Evolutionary conservation across 2,797 vertebrate species (phyloP).

Genomic region (Prionace glauca): DNA sequence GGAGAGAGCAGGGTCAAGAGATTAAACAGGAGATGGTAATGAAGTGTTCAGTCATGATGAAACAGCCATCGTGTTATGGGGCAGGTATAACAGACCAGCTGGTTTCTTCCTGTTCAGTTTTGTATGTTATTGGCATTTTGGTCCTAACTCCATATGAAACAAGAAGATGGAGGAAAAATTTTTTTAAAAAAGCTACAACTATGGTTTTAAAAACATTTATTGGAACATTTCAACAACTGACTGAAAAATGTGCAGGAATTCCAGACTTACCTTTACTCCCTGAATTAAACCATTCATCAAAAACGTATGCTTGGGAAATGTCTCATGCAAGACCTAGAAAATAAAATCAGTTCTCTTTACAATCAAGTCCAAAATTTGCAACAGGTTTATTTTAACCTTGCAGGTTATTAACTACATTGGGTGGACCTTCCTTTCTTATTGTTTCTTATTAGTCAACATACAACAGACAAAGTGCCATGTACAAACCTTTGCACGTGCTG

Average conservation of each 20-base stretch:
- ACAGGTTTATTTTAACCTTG: neutral
- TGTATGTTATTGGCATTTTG: neutral
- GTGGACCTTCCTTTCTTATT: neutral
- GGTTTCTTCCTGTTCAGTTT: neutral
- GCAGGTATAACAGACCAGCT: neutral
- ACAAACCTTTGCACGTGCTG: neutral
- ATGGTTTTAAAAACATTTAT: neutral
- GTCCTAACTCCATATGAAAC: neutral
- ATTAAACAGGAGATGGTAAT: neutral
- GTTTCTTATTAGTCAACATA: neutral
- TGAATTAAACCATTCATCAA: constrained; percentile 81
- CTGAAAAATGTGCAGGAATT: neutral
- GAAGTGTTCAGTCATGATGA: neutral
- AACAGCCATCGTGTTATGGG: neutral
- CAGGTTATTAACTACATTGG: neutral
- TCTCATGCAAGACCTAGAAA: constrained; percentile 71
- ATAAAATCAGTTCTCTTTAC: neutral
- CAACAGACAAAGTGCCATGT: neutral
- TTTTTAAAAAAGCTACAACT: neutral
- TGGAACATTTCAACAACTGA: neutral
- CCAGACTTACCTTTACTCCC: constrained; percentile 70
- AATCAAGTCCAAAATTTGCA: neutral
- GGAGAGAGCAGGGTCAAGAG: neutral
- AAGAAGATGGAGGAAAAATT: neutral
- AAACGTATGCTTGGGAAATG: constrained; percentile 80